phyloP scores from a whole-genome alignment of 1,140 invertebrate genomes.

The Drosophila pectinifera region DNA sequence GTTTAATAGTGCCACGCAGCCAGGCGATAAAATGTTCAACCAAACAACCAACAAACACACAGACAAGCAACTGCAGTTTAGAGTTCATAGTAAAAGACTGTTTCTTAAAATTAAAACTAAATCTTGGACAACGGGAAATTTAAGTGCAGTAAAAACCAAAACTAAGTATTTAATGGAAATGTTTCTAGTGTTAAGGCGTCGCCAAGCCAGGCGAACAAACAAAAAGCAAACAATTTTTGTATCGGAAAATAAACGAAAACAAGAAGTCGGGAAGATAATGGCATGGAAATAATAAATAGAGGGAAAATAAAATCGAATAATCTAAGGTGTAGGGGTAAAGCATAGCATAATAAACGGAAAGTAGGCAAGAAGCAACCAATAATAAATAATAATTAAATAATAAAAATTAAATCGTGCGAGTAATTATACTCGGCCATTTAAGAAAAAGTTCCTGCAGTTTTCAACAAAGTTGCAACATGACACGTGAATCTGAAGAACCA shows the following conservation, averaged over 20 bases:
- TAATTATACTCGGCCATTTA: constrained; percentile 52
- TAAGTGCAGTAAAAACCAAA: constrained; percentile 23
- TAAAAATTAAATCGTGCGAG: constrained; percentile 25
- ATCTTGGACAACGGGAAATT: constrained; percentile 47
- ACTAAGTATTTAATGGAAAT: constrained; percentile 38
- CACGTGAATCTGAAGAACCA: constrained; percentile 31
- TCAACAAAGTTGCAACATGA: constrained; percentile 70
- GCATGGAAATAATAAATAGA: constrained; percentile 44
- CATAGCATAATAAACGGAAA: constrained; percentile 44
- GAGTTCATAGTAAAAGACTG: constrained; percentile 83
- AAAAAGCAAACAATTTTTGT: constrained; percentile 62
- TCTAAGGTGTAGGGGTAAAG: constrained; percentile 64
- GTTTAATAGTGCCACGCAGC: constrained; percentile 17
- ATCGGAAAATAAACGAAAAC: constrained; percentile 41
- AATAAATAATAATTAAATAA: constrained; percentile 27
- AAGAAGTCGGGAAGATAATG: constrained; percentile 24
- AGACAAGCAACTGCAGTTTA: constrained; percentile 61
- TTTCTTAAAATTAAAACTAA: constrained; percentile 75
- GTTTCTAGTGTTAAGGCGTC: constrained; percentile 62
- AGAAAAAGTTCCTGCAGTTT: constrained; percentile 82
- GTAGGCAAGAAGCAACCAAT: constrained; percentile 22
- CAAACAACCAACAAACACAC: constrained; percentile 12
- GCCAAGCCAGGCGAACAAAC: constrained; percentile 31
- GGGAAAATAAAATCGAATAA: constrained; percentile 44
- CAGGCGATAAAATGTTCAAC: constrained; percentile 8